Evolutionary conservation across 2,113 vertebrate genomes (phyloP), one percentile per base, ranked within the genome.

Genomic region (Chloropsis cyanopogon): DNA sequence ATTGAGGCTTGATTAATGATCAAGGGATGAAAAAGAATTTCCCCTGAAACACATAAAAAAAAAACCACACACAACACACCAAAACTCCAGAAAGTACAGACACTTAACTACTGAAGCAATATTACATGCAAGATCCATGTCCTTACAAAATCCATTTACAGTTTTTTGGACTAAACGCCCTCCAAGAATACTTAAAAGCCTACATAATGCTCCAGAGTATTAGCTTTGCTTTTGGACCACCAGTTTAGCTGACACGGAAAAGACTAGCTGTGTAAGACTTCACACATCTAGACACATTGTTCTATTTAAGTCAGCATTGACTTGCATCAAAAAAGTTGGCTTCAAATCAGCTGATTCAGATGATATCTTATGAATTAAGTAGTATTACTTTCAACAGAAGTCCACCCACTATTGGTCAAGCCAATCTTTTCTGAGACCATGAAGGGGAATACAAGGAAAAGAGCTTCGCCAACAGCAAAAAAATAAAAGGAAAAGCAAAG

Each of bases 261-360:
- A 78, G 83, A 86, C 88, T 72, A 66, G 79, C 89, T 96, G 54
- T 64, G 25, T 39, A 90, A 86, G 64, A 81, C 91, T 92, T 92
- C 91, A 92, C 87, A 95, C 93, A 97, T 95, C 79, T 91, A 95
- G 80, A 91, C 90, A 95, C 82, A 90, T 88, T 97, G 95, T 96
- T 96, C 88, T 92, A 91, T 92, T 97, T 95, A 96, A 96, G 92
- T 90, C 68, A 92, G 88, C 86, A 96, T 23, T 93, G 91, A 94
- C 94, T 94, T 86, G 53, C 78, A 91, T 90, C 59, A 82, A 94
- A 88, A 94, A 94, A 95, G 57, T 78, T 96, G 92, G 91, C 93
- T 90, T 88, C 29, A 61, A 85, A 95, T 96, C 92, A 93, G 93
- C 95, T 90, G 72, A 92, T 95, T 96, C 88, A 94, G 86, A 95